Base-by-base conservation (phyloP, 2,797 vertebrate species). In the Sebastiscus tertius region DNA sequence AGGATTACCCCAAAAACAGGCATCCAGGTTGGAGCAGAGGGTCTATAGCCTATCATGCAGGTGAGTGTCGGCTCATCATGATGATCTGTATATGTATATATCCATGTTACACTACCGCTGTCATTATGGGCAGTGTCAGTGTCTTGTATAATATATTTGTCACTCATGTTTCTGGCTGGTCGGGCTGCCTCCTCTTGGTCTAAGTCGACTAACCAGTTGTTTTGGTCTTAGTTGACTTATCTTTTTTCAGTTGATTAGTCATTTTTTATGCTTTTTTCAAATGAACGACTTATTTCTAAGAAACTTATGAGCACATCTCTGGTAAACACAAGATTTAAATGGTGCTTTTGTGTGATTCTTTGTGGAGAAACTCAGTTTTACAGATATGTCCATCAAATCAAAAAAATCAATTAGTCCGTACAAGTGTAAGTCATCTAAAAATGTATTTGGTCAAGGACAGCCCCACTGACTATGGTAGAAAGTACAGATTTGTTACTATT, bases 11-110 rank as follows among this genome's bases (percentile, higher is more conserved):
- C 13, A 99, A 98, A 91, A 97, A 98, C 90, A 96, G 97, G 72
- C 98, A 99, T 76, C 98, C 98, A 0, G 98, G 98, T 75, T 99
- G 98, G 98, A 98, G 97, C 94, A 95, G 97, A 89, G 98, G 97
- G 5, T 99, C 98, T 8, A 98, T 98, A 85, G 98, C 98, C 1
- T 99, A 99, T 84, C 98, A 99, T 7, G 98, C 98, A 67, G 98
- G 98, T 98, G 87, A 94, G 94, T 75, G 42, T 42, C 29, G 10
- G n/a, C 33, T 26, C 13, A 42, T 79, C 12, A 18, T 56, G 27
- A 49, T 18, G 14, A 54, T 24, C 29, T 49, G 31, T 46, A 16
- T 4, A 31, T 61, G 10, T 22, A 7, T 34, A 61, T 66, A 60
- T 39, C 20, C 27, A 49, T 60, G 12, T 20, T 18, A 22, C 0